Evolutionary conservation across 2,888 invertebrate species (phyloP).

Genomic region (Drosophila colorata): DNA sequence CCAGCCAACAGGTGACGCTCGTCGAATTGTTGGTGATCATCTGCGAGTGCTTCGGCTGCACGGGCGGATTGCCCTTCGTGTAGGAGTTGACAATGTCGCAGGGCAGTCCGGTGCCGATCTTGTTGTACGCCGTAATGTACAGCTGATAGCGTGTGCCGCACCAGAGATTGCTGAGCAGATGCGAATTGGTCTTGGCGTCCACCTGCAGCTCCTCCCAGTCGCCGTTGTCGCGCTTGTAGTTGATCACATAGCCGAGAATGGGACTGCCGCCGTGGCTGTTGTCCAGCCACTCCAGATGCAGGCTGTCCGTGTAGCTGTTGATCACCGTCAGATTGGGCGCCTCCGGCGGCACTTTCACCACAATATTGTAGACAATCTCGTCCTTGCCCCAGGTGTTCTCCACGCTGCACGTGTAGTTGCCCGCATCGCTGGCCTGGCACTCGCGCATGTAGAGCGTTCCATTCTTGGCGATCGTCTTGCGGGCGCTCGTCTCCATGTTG

Average conservation of each 20-base stretch:
- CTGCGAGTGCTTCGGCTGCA: slow-evolving; percentile 92
- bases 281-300: slow-evolving; percentile 93
- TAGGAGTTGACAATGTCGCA: slow-evolving; percentile 95
- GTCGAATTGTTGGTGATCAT: slow-evolving; percentile 94
- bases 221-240: slow-evolving; percentile 95
- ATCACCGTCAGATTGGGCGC: slow-evolving; percentile 93
- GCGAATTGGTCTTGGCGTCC: slow-evolving; percentile 92
- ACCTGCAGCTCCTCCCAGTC: slow-evolving; percentile 97
- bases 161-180: slow-evolving; percentile 92
- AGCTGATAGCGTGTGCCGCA: slow-evolving; percentile 95
- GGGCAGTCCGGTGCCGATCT: slow-evolving; percentile 94
- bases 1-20: slow-evolving; percentile 93
- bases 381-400: slow-evolving; percentile 94
- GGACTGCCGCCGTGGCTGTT: slow-evolving; percentile 93
- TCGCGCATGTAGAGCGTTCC: slow-evolving; percentile 92
- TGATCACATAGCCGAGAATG: slow-evolving; percentile 93
- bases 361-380: slow-evolving; percentile 90
- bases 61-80: slow-evolving; percentile 92
- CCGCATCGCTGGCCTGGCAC: slow-evolving; percentile 92
- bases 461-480: slow-evolving; percentile 89
- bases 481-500: slow-evolving; percentile 89
- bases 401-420: slow-evolving; percentile 95
- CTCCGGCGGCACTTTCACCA: slow-evolving; percentile 93
- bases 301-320: slow-evolving; percentile 92
- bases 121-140: slow-evolving; percentile 95